These are phyloP conservation scores for Diarsia dahlii DNA, from an alignment of 2,888 invertebrate genomes.

Conservation along the genomic window DNA sequence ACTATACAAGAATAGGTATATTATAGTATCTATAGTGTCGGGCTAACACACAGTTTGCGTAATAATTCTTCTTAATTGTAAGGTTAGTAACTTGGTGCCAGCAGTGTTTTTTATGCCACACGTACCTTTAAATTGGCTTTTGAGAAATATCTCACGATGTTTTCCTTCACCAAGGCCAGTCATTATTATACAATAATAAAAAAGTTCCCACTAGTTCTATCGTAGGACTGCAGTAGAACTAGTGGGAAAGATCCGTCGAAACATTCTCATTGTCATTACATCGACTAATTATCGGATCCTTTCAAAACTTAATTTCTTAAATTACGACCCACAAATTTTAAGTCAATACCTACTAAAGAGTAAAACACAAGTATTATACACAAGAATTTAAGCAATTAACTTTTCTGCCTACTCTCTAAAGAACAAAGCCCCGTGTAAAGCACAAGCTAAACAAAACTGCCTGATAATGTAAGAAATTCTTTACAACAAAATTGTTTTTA, in stretches of 20 bases:
- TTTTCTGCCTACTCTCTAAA: constrained; percentile 2
- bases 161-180: no score
- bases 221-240: no score
- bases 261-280: no score
- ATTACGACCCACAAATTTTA: not conserved
- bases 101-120: no score
- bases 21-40: not conserved
- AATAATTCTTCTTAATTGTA: no score
- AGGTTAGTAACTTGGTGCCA: no score
- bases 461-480: constrained; percentile 43
- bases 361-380: not conserved
- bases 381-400: constrained; percentile 10
- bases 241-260: no score
- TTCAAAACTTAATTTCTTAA: constrained; percentile 2
- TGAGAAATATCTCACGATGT: no score
- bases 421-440: constrained; percentile 9
- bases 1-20: not conserved
- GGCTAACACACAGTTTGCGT: not conserved
- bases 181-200: no score
- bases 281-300: not conserved
- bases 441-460: constrained; percentile 32
- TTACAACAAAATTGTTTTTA: constrained; percentile 51
- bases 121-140: no score
- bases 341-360: not conserved
- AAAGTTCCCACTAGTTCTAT: no score